Evolutionary conservation across 2,888 invertebrate species (phyloP).

Genomic region (Drosophila infuscata): DNA sequence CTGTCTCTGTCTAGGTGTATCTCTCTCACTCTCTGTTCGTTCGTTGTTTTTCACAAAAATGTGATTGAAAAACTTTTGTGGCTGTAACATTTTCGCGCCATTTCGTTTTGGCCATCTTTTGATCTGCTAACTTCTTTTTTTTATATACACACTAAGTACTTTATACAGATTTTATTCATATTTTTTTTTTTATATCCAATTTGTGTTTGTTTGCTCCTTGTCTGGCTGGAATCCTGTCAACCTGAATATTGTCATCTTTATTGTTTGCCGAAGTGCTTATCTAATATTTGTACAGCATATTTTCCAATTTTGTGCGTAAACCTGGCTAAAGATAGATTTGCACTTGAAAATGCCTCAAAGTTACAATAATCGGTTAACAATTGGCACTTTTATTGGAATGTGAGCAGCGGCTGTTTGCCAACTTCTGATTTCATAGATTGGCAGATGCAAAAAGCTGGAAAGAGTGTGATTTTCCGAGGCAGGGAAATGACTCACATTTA

Average conservation of each 20-base stretch:
- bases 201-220: constrained; percentile 49
- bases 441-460: not conserved
- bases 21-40: not conserved
- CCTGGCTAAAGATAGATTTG: constrained; percentile 23
- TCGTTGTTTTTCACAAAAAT: constrained; percentile 24
- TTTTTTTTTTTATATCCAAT: constrained; percentile 43
- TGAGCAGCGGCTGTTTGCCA: too few species aligned
- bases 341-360: not conserved
- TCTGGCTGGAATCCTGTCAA: constrained; percentile 14
- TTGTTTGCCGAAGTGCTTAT: constrained; percentile 41
- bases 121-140: constrained; percentile 52
- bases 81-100: constrained; percentile 67
- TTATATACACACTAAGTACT: not conserved
- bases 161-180: constrained; percentile 37
- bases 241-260: constrained; percentile 19
- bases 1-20: not conserved
- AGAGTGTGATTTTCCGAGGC: not conserved
- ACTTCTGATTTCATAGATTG: not conserved
- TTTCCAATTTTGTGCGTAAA: constrained; percentile 21
- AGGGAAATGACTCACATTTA: not conserved
- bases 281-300: constrained; percentile 49
- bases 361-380: not conserved
- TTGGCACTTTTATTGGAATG: too few species aligned
- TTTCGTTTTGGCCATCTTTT: constrained; percentile 62
- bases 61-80: constrained; percentile 75